Percentiles rank a stretch among this genome's conserved stretches.
phyloP scores from a whole-genome alignment of 1,140 invertebrate genomes.

The Dinoponera quadriceps region DNA sequence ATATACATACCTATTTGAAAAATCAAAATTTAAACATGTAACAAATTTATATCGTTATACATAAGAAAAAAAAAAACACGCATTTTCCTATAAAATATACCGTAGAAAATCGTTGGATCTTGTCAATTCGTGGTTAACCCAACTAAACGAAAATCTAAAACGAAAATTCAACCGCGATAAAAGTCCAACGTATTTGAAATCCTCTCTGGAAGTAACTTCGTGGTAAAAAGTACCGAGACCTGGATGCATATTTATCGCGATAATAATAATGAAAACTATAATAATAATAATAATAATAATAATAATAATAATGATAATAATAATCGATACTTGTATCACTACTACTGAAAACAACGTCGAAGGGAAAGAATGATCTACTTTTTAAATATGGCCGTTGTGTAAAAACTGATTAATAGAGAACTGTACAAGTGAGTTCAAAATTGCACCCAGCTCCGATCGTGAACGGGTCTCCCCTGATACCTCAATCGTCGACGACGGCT shows the following conservation, averaged over 20 bases:
- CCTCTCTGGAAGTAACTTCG: not conserved
- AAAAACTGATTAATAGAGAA: slow-evolving; percentile 29
- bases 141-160: slow-evolving; percentile 40
- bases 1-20: slow-evolving; percentile 2
- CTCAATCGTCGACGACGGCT: slow-evolving; percentile 29
- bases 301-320: slow-evolving; percentile 17
- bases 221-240: not conserved
- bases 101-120: slow-evolving; percentile 18
- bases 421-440: slow-evolving; percentile 3
- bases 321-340: not conserved
- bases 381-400: slow-evolving; percentile 29
- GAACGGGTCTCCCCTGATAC: slow-evolving; percentile 12
- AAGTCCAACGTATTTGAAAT: slow-evolving; percentile 6
- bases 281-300: slow-evolving; percentile 10
- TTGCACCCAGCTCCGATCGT: slow-evolving; percentile 19
- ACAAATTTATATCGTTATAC: slow-evolving; percentile 5
- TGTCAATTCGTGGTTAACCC: slow-evolving; percentile 6
- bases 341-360: slow-evolving; percentile 19
- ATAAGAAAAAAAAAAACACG: slow-evolving; percentile 10
- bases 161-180: slow-evolving; percentile 13
- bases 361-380: slow-evolving; percentile 12
- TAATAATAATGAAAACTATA: slow-evolving; percentile 19
- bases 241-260: too few relatives aligned
- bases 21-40: slow-evolving; percentile 36
- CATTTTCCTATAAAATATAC: slow-evolving; percentile 36